phyloP scores from a whole-genome alignment of 2,888 invertebrate species.

The Timema podura region DNA sequence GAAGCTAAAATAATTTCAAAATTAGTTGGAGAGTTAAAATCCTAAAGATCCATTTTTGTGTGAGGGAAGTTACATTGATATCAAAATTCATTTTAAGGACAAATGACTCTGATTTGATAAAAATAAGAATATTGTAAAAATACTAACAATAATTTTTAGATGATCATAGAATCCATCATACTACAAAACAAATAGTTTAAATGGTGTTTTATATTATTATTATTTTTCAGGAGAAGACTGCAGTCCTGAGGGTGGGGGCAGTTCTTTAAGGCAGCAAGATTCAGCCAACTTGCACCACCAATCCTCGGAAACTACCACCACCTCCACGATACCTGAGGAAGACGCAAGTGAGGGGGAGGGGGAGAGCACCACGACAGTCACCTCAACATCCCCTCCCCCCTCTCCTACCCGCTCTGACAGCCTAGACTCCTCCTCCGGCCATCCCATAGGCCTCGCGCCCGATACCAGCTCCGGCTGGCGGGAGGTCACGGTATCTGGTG shows the following conservation, averaged over 20 bases:
- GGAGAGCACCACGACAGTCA: slow-evolving; percentile 21
- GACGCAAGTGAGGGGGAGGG: slow-evolving; percentile 39
- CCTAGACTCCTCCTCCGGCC: slow-evolving; percentile 20
- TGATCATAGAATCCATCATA: too few species aligned
- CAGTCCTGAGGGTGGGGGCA: slow-evolving; percentile 39
- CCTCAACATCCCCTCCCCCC: slow-evolving; percentile 22
- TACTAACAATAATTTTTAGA: too few species aligned
- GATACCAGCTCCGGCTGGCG: slow-evolving; percentile 45
- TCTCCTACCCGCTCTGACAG: slow-evolving; percentile 19
- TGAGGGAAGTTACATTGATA: too few species aligned
- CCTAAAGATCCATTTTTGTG: too few species aligned
- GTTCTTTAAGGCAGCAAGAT: slow-evolving; percentile 42
- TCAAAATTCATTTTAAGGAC: too few species aligned
- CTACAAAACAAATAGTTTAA: too few species aligned
- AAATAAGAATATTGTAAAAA: too few species aligned
- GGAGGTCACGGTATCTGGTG: slow-evolving; percentile 52
- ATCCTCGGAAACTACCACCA: slow-evolving; percentile 22
- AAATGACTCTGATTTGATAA: too few species aligned
- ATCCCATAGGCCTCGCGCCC: slow-evolving; percentile 7
- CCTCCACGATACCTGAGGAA: slow-evolving; percentile 39
- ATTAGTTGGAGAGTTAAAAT: too few species aligned
- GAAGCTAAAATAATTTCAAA: too few species aligned
- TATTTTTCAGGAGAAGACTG: slow-evolving; percentile 41
- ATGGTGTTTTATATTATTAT: not conserved
- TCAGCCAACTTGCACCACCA: slow-evolving; percentile 30